phyloP scores from a whole-genome alignment of 2,113 vertebrate species.

The Ictidomys tridecemlineatus region DNA sequence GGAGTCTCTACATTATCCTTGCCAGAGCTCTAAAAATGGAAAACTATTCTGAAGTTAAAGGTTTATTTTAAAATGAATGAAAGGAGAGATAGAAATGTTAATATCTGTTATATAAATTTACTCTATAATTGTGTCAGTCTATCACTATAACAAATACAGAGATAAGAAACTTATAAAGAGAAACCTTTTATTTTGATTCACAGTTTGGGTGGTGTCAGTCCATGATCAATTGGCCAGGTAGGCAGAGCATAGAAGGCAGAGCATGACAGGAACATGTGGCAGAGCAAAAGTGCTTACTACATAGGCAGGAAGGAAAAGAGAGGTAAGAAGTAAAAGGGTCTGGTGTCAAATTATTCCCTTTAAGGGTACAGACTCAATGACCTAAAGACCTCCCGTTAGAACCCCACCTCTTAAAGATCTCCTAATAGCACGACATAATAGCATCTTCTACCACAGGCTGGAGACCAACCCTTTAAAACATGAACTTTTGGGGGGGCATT shows the following conservation, averaged over 20 bases:
- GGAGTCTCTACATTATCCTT: neutral
- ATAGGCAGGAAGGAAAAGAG: too few relatives aligned
- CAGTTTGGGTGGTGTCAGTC: too few relatives aligned
- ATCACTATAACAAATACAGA: neutral
- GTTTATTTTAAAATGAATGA: neutral
- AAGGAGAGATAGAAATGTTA: neutral
- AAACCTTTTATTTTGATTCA: neutral
- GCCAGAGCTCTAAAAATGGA: neutral
- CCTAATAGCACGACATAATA: too few relatives aligned
- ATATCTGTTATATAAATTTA: neutral
- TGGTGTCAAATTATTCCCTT: neutral
- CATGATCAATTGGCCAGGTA: neutral
- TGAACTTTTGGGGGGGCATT: neutral
- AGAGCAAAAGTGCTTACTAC: neutral
- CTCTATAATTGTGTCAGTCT: neutral
- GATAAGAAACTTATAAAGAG: neutral
- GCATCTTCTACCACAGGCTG: too few relatives aligned
- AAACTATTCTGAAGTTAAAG: neutral
- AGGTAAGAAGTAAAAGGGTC: neutral
- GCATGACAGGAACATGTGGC: too few relatives aligned
- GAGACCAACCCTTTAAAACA: neutral
- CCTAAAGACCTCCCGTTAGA: neutral
- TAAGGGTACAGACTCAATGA: neutral
- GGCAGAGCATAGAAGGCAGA: too few relatives aligned
- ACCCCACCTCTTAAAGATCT: neutral